Conservation (phyloP, 2,113 vertebrate species). For the Carassius gibelio region DNA sequence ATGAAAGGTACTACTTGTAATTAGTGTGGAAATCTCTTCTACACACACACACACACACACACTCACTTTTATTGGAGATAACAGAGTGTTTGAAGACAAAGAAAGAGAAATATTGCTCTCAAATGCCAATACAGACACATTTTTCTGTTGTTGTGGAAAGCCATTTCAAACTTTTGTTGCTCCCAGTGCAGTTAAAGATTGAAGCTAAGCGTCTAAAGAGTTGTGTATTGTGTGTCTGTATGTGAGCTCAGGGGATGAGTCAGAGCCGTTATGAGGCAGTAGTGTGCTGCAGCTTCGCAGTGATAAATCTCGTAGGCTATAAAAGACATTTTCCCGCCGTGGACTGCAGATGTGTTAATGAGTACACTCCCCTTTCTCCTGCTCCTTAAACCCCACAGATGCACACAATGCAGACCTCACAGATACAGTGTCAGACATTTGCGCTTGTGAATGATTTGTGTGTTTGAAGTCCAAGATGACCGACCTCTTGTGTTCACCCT, state of each 20-base stretch:
- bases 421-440: background rate
- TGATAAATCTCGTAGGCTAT: slow-evolving; percentile 25
- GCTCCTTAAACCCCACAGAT: background rate
- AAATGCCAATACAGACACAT: background rate
- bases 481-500: background rate
- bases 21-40: background rate
- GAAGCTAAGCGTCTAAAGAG: slow-evolving; percentile 29
- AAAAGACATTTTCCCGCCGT: slow-evolving; percentile 5
- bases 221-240: slow-evolving; percentile 18
- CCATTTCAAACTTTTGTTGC: slow-evolving; percentile 21
- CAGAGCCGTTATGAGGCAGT: slow-evolving; percentile 37
- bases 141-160: slow-evolving; percentile 10
- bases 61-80: background rate
- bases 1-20: background rate
- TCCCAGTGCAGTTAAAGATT: slow-evolving; percentile 18
- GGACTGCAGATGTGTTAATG: slow-evolving; percentile 36
- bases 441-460: slow-evolving; percentile 1
- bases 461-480: background rate
- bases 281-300: slow-evolving; percentile 17
- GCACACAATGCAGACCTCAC: background rate
- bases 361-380: background rate
- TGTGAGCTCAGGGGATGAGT: slow-evolving; percentile 43
- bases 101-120: background rate
- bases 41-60: background rate
- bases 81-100: background rate